Conservation (phyloP, 2,797 vertebrate species). For the Pantherophis vulpinus region DNA sequence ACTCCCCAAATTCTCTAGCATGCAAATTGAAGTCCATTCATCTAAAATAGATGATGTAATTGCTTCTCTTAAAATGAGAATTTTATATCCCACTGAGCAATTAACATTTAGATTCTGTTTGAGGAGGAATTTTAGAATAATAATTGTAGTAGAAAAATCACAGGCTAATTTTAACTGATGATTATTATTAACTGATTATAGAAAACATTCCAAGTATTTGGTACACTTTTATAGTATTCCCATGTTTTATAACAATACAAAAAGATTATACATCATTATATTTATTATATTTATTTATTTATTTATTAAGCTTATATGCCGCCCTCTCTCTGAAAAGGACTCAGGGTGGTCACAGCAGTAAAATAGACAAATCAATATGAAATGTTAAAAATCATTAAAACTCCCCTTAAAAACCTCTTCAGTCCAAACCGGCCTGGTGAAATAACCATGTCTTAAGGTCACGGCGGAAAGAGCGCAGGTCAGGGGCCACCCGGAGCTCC, state of each 20-base stretch:
- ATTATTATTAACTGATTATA: neutral
- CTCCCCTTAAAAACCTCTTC: too few relatives aligned
- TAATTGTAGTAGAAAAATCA: neutral
- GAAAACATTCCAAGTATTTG: neutral
- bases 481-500: too few relatives aligned
- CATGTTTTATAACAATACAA: neutral
- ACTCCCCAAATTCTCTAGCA: neutral
- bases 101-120: neutral
- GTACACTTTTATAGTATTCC: neutral
- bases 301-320: too few relatives aligned
- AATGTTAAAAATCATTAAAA: too few relatives aligned
- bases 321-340: too few relatives aligned
- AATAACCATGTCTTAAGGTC: too few relatives aligned
- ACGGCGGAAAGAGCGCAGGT: too few relatives aligned
- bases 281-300: too few relatives aligned
- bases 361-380: too few relatives aligned
- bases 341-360: too few relatives aligned
- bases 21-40: neutral
- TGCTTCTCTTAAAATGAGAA: neutral
- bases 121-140: neutral
- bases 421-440: too few relatives aligned
- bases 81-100: neutral
- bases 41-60: neutral
- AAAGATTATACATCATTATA: neutral
- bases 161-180: neutral